Conservation (phyloP, 92 coral and sea anemone genomes). For the Zoanthus solanderi region DNA sequence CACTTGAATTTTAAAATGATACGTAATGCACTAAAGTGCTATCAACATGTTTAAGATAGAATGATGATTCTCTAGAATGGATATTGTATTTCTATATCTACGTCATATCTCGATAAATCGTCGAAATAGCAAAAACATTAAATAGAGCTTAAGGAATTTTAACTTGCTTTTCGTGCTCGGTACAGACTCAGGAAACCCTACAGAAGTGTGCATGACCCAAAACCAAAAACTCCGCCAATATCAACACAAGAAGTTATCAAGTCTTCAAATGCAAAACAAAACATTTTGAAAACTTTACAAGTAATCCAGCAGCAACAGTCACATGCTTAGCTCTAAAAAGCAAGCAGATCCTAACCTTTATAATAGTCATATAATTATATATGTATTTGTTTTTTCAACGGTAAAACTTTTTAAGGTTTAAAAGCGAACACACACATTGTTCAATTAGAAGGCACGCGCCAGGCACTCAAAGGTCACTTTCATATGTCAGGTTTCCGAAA, state of each 20-base stretch:
- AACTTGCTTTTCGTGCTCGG: neutral
- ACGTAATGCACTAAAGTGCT: constrained; percentile 7
- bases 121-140: neutral
- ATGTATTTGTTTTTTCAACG: neutral
- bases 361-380: too few relatives aligned
- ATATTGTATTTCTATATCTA: neutral
- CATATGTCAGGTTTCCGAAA: neutral
- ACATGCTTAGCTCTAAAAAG: neutral
- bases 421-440: neutral
- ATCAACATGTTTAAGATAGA: neutral
- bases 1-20: constrained; percentile 15
- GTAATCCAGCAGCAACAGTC: neutral
- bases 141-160: neutral
- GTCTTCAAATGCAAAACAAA: neutral
- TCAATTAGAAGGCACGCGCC: neutral
- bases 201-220: neutral
- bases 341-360: too few relatives aligned
- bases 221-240: neutral
- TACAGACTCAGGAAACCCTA: neutral
- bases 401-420: neutral
- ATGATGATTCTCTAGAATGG: neutral
- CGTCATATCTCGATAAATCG: neutral
- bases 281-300: neutral
- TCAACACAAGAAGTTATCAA: neutral
- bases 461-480: neutral